These are phyloP conservation scores for Chrysolina haemoptera DNA, from an alignment of 2,888 invertebrate genomes.

Conservation along the genomic window DNA sequence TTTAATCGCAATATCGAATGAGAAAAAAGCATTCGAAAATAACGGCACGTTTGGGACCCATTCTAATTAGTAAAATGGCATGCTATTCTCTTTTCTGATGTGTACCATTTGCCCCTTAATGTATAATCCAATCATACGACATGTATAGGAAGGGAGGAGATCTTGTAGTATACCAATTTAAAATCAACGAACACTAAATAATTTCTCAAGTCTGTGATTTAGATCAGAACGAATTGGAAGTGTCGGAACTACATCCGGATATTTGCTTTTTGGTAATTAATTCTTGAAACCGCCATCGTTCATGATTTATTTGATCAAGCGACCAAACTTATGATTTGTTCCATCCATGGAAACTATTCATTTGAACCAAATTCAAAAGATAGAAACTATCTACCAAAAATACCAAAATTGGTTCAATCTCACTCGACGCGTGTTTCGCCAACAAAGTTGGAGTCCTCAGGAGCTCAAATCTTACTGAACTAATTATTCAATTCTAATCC, in stretches of 20 bases:
- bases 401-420: no score
- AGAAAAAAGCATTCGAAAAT: slow-evolving; percentile 57
- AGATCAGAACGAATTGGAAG: slow-evolving; percentile 9
- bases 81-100: slow-evolving; percentile 57
- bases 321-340: no score
- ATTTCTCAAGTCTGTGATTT: slow-evolving; percentile 22
- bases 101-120: slow-evolving; percentile 55
- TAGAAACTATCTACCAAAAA: no score
- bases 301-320: no score
- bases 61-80: slow-evolving; percentile 64
- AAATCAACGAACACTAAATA: slow-evolving; percentile 18
- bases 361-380: no score
- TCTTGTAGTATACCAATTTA: slow-evolving; percentile 23
- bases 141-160: slow-evolving; percentile 35
- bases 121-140: slow-evolving; percentile 58
- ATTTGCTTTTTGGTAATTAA: background rate
- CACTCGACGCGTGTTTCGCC: no score
- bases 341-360: no score
- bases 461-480: no score
- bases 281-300: background rate
- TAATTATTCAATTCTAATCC: no score
- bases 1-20: slow-evolving; percentile 60
- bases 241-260: background rate
- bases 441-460: no score
- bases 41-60: slow-evolving; percentile 62